Base-by-base conservation (phyloP, 2,797 vertebrate species). In the Pseudochromis fuscus region DNA sequence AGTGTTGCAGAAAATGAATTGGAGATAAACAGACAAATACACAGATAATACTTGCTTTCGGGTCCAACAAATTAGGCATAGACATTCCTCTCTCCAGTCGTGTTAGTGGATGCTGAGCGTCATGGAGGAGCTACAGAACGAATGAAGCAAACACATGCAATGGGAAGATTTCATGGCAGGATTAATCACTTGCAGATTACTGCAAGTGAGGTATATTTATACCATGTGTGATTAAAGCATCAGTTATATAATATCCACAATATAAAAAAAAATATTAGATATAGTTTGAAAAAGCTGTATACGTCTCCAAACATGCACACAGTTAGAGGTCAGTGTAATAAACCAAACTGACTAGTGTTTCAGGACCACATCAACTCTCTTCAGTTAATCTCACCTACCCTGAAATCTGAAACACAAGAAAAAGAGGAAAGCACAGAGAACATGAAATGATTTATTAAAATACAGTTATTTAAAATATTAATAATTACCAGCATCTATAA, bases 41-140 rank as follows among this genome's bases (percentile, higher is more conserved):
- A 30, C 55, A 59, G 68, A 82, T 40, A 81, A 88, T 91, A 96
- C 96, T 97, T 97, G 95, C 98, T 95, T 98, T 98, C 94, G 94
- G 94, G 87, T 99, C 96, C 96, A 97, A 88, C 95, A 99, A 96
- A 93, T 99, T 98, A 92, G 98, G 98, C 97, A 99, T 96, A 64
- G 98, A 99, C 52, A 96, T 94, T 57, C 98, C 97, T 91, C 96
- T 94, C 86, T 97, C 96, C 97, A 97, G 95, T 93, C 94, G 93
- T 92, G 93, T 90, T 78, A 94, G 92, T 64, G 94, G 94, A 90
- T 94, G 92, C 83, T 92, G 94, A 85, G 93, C 89, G 62, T 96
- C 97, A 93, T 93, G 89, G 88, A 90, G 89, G 82, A 88, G 91
- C 96, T 94, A 93, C 53, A 89, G 88, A 58, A 86, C 58, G 84